phyloP scores from a whole-genome alignment of 2,797 vertebrate genomes.

The Trematomus bernacchii region DNA sequence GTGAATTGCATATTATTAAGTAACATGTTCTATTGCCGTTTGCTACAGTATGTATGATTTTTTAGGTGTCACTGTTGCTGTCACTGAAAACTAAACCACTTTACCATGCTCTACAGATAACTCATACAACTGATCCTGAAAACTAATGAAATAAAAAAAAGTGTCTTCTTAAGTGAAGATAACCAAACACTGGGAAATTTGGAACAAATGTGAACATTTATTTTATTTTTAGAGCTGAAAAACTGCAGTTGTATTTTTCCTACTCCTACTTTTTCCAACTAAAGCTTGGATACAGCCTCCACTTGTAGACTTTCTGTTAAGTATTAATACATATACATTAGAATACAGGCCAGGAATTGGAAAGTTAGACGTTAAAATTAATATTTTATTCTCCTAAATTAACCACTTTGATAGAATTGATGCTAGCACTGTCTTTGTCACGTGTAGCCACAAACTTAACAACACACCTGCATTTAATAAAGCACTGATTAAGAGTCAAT shows the following conservation, averaged over 20 bases:
- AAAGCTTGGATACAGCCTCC: background rate
- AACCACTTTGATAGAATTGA: background rate
- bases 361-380: background rate
- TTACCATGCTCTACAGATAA: background rate
- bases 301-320: background rate
- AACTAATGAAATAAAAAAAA: too few relatives aligned
- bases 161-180: too few relatives aligned
- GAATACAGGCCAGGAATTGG: too few relatives aligned
- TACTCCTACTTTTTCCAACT: background rate
- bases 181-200: too few relatives aligned
- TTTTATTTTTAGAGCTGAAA: too few relatives aligned
- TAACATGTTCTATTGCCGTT: background rate
- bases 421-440: background rate
- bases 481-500: background rate
- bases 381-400: background rate
- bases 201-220: too few relatives aligned
- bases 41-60: background rate
- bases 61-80: background rate
- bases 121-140: background rate
- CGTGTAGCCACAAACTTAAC: too few relatives aligned
- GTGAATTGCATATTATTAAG: background rate
- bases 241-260: background rate
- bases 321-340: background rate
- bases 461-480: slow-evolving; percentile 1
- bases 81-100: background rate